phyloP scores from a whole-genome alignment of 35 echinoderm and acorn worm species.

The Apostichopus californicus region DNA sequence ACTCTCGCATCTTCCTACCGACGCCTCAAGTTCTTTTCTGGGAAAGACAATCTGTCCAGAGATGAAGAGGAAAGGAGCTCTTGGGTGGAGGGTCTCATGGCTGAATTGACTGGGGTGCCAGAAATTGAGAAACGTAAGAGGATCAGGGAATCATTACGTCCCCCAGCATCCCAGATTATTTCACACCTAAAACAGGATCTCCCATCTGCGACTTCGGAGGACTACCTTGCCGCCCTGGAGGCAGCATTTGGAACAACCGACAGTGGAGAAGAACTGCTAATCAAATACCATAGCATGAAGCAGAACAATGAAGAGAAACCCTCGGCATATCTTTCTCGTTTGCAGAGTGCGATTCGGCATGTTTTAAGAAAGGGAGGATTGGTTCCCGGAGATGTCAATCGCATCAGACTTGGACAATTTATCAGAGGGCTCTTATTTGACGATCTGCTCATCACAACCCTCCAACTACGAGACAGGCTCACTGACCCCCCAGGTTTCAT shows the following conservation, averaged over 20 bases:
- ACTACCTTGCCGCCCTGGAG: slow-evolving; percentile 61
- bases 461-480: slow-evolving; percentile 41
- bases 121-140: not conserved
- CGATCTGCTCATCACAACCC: slow-evolving; percentile 64
- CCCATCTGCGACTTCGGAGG: slow-evolving; percentile 42
- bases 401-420: slow-evolving; percentile 43
- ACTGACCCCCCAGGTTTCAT: slow-evolving; percentile 50
- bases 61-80: not conserved
- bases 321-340: slow-evolving; percentile 27
- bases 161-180: slow-evolving; percentile 55
- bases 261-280: slow-evolving; percentile 48
- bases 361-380: slow-evolving; percentile 44
- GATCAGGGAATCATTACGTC: slow-evolving; percentile 52
- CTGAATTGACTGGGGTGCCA: not conserved
- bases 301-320: slow-evolving; percentile 41
- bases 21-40: not conserved
- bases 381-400: not conserved
- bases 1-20: not conserved
- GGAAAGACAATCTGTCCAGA: not conserved
- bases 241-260: slow-evolving; percentile 64
- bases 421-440: slow-evolving; percentile 53
- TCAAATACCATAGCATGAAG: slow-evolving; percentile 45
- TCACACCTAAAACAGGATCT: slow-evolving; percentile 51
- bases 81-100: not conserved
- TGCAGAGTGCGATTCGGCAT: slow-evolving; percentile 20